These are phyloP conservation scores for Hylia prasina DNA, from an alignment of 2,113 vertebrate species.

Conservation along the genomic window DNA sequence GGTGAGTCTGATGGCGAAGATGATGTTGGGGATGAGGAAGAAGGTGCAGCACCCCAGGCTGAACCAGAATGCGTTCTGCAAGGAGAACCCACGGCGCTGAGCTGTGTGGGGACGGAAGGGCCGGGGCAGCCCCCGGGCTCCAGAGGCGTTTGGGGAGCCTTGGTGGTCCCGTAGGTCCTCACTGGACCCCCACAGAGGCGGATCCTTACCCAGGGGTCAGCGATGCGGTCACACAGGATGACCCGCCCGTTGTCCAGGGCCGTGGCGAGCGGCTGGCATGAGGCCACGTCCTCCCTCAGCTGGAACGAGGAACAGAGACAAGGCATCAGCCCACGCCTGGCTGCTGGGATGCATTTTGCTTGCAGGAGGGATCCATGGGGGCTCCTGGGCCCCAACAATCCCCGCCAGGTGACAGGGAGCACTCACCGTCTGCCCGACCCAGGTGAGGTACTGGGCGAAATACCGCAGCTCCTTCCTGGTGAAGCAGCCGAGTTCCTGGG, in stretches of 20 bases:
- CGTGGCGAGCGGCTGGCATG: conserved; percentile 70
- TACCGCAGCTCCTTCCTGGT: conserved; percentile 56
- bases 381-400: not conserved
- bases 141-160: not conserved
- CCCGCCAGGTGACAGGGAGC: fast-evolving
- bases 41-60: conserved; percentile 88
- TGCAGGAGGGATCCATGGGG: fast-evolving
- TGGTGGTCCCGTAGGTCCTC: not conserved
- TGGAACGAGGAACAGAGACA: not conserved
- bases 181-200: fast-evolving
- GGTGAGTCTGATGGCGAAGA: conserved; percentile 86
- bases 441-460: conserved; percentile 69
- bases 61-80: conserved; percentile 95
- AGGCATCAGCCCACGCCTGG: not conserved
- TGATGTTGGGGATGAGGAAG: conserved; percentile 86
- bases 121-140: not conserved
- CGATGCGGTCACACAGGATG: conserved; percentile 74
- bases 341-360: not conserved
- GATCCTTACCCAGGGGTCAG: conserved; percentile 78
- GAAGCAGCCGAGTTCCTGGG: conserved; percentile 73
- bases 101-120: fast-evolving
- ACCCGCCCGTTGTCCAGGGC: conserved; percentile 74
- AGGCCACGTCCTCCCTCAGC: conserved; percentile 73
- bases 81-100: not conserved
- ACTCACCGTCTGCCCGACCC: conserved; percentile 74